Conservation (phyloP, 2,888 invertebrate species). For the Leucania comma region DNA sequence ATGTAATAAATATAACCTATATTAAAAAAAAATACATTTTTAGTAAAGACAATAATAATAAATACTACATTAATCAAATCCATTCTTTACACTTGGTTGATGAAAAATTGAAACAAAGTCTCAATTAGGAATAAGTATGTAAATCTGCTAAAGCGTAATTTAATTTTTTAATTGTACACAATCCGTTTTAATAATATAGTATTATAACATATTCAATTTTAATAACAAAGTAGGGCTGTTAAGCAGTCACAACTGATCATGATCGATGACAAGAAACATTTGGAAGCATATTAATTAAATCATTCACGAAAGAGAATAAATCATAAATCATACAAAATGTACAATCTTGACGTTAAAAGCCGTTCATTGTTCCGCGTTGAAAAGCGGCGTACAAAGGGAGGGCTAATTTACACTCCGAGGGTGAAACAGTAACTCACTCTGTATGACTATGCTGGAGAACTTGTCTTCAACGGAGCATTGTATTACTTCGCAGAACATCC, state of each 20-base stretch:
- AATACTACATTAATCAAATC: not conserved
- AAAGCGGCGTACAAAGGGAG: constrained; percentile 36
- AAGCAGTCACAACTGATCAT: not conserved
- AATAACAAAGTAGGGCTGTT: not conserved
- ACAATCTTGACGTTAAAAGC: constrained; percentile 47
- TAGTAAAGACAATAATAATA: no score
- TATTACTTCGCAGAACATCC: constrained; percentile 94
- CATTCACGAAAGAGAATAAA: constrained; percentile 42
- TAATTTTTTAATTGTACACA: not conserved
- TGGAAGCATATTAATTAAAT: constrained; percentile 36
- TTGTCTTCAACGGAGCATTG: constrained; percentile 92
- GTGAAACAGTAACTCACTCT: constrained; percentile 88
- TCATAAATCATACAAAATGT: constrained; percentile 45
- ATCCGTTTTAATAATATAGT: not conserved
- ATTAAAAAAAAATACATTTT: no score
- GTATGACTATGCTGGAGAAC: constrained; percentile 93
- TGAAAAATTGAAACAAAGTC: not conserved
- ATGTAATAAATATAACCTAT: no score
- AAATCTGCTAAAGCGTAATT: no score
- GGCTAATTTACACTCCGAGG: constrained; percentile 41
- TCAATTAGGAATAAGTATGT: no score
- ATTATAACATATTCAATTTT: no score
- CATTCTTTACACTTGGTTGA: not conserved
- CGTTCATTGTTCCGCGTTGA: constrained; percentile 41
- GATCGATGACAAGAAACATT: constrained; percentile 23